Evolutionary conservation across 2,797 vertebrate species (phyloP).

Genomic region (Aeoliscus strigatus): DNA sequence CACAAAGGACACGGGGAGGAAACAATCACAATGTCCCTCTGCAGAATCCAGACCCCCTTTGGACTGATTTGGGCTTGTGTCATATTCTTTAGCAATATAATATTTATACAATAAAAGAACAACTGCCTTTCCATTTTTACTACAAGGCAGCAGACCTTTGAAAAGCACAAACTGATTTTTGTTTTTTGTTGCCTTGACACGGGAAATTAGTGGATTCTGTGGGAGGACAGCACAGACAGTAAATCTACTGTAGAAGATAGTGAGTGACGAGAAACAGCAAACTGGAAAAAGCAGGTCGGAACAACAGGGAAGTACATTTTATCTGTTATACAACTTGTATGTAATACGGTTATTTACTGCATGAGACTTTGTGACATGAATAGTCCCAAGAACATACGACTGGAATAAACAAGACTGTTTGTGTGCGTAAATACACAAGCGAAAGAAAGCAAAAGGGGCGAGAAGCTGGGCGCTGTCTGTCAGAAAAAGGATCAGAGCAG

Average conservation of each 20-base stretch:
- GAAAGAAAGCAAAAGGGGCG: slow-evolving; percentile 12
- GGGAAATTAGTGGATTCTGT: slow-evolving; percentile 40
- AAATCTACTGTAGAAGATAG: slow-evolving; percentile 34
- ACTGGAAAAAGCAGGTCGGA: slow-evolving; percentile 19
- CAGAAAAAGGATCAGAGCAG: slow-evolving; percentile 20
- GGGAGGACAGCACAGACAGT: slow-evolving; percentile 35
- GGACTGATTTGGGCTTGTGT: not conserved
- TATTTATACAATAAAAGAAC: not conserved
- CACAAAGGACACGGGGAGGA: slow-evolving; percentile 42
- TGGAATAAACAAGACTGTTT: not conserved
- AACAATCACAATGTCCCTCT: slow-evolving; percentile 44
- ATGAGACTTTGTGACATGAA: not conserved
- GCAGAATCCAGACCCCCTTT: slow-evolving; percentile 37
- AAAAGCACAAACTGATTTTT: slow-evolving; percentile 1
- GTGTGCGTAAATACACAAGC: not conserved
- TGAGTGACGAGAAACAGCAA: slow-evolving; percentile 29
- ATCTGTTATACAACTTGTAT: not conserved
- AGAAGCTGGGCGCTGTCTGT: not conserved
- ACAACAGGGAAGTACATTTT: slow-evolving; percentile 4
- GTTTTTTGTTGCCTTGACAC: not conserved
- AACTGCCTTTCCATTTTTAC: slow-evolving; percentile 2
- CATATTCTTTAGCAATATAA: too few species aligned
- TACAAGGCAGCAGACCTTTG: not conserved
- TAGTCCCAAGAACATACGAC: not conserved
- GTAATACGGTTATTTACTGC: too few species aligned